Evolutionary conservation across 2,797 vertebrate species (phyloP).

Genomic region (Micromesistius poutassou): DNA sequence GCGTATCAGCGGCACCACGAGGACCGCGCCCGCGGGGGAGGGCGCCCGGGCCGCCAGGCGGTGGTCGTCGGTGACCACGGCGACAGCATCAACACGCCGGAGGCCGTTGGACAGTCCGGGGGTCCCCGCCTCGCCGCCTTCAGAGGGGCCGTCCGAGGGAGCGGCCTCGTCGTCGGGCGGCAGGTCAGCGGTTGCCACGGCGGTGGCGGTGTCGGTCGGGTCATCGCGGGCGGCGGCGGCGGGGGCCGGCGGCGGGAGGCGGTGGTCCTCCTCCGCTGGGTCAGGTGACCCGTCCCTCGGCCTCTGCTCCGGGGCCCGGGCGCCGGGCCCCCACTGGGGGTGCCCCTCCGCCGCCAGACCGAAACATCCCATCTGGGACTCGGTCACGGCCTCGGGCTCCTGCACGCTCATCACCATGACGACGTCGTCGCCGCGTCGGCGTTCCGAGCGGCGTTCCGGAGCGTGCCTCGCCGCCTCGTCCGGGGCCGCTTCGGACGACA

Average conservation of each 20-base stretch:
- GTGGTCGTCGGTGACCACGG: neutral
- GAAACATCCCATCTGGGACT: neutral
- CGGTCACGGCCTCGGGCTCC: neutral
- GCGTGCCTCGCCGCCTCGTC: neutral
- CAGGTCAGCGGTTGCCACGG: neutral
- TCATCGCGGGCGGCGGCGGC: neutral
- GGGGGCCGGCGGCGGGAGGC: neutral
- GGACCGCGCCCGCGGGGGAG: neutral
- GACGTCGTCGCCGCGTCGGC: slow-evolving; percentile 22
- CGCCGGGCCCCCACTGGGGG: neutral
- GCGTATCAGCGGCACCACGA: neutral
- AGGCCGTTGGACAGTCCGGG: neutral
- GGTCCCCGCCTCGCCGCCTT: neutral
- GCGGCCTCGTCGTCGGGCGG: neutral
- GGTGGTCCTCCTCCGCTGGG: neutral
- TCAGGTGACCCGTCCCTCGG: neutral
- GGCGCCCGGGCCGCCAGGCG: neutral
- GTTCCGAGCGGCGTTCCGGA: slow-evolving; percentile 17
- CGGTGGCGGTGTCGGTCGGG: slow-evolving; percentile 8
- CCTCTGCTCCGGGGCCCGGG: neutral
- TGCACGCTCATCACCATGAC: slow-evolving; percentile 30
- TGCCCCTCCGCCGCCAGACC: neutral
- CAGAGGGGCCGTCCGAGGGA: neutral
- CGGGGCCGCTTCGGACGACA: neutral
- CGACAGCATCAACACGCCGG: neutral